Evolutionary conservation across 2,797 vertebrate species (phyloP).

Genomic region (Sebastolobus alascanus): DNA sequence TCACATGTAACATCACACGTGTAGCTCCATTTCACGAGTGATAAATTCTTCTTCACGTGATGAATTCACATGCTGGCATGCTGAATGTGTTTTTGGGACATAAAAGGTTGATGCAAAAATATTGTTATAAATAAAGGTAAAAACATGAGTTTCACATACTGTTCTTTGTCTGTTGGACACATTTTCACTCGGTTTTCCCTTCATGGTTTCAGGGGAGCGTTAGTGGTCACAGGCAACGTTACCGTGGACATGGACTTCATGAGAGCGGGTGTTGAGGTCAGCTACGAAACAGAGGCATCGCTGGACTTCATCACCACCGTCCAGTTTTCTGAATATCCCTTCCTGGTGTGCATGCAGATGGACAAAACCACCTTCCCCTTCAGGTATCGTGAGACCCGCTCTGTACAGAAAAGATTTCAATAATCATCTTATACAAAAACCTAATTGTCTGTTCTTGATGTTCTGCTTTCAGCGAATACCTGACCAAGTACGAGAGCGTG

Average conservation of each 20-base stretch:
- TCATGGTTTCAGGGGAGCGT: conserved; percentile 84
- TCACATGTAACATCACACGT: background rate
- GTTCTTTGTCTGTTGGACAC: background rate
- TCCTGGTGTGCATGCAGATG: conserved; percentile 98
- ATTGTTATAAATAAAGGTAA: background rate
- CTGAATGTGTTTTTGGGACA: background rate
- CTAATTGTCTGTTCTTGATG: background rate
- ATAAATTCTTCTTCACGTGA: background rate
- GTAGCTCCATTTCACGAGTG: background rate
- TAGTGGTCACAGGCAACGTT: conserved; percentile 87
- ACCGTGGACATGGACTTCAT: conserved; percentile 93
- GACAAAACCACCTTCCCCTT: conserved; percentile 90
- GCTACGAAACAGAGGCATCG: conserved; percentile 88
- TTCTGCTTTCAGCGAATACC: conserved; percentile 81
- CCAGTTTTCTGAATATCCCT: conserved; percentile 97
- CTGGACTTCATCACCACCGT: conserved; percentile 96
- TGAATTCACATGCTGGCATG: background rate
- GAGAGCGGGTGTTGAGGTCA: conserved; percentile 90
- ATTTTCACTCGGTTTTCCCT: conserved; percentile 7
- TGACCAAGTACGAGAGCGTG: conserved; percentile 90
- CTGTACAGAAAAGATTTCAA: background rate
- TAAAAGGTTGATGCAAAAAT: background rate
- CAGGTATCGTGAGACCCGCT: conserved; percentile 84
- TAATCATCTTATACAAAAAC: background rate
- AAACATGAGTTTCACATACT: background rate